Conservation (phyloP, 2,797 vertebrate genomes). For the Acanthurus tractus region DNA sequence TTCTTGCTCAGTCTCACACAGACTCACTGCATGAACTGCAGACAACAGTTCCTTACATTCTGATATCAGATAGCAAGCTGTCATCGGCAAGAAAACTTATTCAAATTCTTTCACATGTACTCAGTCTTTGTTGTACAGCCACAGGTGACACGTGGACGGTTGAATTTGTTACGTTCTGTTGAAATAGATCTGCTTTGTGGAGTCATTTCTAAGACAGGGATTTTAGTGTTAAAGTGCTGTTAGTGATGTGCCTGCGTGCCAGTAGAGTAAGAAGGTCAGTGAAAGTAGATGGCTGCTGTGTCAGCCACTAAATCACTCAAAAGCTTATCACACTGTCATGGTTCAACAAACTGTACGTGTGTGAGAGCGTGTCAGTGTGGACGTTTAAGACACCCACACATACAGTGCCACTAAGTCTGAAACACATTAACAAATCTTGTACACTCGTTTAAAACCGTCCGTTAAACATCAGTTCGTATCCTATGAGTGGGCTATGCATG, state of each 20-base stretch:
- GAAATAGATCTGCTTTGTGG: constrained; percentile 24
- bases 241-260: background rate
- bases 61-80: constrained; percentile 18
- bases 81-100: constrained; percentile 12
- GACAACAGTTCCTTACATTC: constrained; percentile 12
- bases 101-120: constrained; percentile 23
- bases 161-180: constrained; percentile 15
- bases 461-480: constrained; percentile 3
- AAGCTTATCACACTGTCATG: background rate
- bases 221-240: too few species aligned
- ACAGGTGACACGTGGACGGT: constrained; percentile 34
- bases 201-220: constrained; percentile 22
- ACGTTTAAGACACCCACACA: background rate
- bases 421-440: constrained; percentile 1
- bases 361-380: background rate
- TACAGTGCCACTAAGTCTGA: constrained; percentile 11
- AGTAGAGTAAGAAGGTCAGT: constrained; percentile 14
- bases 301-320: background rate
- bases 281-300: constrained; percentile 3
- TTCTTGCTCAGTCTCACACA: constrained; percentile 7
- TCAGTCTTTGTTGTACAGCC: constrained; percentile 5
- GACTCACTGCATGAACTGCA: constrained; percentile 8
- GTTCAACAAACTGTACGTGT: background rate
- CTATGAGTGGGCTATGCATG: constrained; percentile 13
- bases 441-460: background rate